A percentile compares a stretch with the other conserved stretches of the same genome.
Conservation (phyloP, 1,140 invertebrate genomes). For the Myzus persicae region DNA sequence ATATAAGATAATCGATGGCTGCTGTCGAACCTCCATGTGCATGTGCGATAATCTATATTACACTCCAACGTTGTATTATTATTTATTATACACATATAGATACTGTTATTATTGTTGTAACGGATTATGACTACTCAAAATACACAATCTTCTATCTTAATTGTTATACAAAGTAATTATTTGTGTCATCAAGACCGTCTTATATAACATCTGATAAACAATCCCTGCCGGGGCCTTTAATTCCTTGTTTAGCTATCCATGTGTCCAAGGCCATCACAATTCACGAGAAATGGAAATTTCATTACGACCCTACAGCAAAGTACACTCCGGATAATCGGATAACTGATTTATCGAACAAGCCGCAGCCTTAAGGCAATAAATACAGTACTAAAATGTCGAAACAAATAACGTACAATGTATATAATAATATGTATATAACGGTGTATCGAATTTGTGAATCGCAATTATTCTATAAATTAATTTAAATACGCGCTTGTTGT, state of each 20-base stretch:
- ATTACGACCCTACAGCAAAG: constrained; percentile 3
- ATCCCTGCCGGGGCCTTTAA: background rate
- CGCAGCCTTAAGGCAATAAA: background rate
- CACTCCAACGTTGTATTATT: background rate
- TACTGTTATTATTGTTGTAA: background rate
- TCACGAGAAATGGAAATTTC: background rate
- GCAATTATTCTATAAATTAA: background rate
- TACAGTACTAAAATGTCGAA: background rate
- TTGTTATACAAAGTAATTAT: background rate
- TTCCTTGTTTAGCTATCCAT: background rate
- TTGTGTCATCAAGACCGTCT: background rate
- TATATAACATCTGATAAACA: constrained; percentile 20
- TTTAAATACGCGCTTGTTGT: background rate
- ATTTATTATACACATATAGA: too few species aligned
- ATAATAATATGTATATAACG: background rate
- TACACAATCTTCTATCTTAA: background rate
- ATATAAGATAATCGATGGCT: background rate
- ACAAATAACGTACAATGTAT: background rate
- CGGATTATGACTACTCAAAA: background rate
- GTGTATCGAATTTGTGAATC: background rate
- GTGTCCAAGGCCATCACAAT: background rate
- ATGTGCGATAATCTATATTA: background rate
- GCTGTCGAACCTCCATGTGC: background rate
- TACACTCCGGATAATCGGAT: constrained; percentile 22
- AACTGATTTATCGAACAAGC: constrained; percentile 14